Conservation (phyloP, 2,888 invertebrate species). For the Allacma fusca region DNA sequence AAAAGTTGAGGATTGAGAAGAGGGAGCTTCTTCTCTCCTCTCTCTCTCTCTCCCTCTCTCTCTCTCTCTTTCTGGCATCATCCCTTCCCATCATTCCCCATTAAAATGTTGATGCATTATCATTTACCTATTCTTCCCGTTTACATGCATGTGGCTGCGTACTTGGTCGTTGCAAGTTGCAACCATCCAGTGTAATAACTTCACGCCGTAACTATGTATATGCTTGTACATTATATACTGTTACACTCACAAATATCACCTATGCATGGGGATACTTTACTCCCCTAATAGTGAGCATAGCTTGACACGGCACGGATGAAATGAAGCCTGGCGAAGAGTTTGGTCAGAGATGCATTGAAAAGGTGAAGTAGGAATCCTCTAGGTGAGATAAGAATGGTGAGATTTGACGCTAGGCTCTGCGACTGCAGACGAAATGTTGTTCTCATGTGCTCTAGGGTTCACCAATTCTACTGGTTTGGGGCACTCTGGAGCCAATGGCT, state of each 20-base stretch:
- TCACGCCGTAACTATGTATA: too few species aligned
- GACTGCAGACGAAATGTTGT: constrained; percentile 19
- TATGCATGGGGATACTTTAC: neutral
- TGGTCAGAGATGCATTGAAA: constrained; percentile 4
- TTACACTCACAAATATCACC: too few species aligned
- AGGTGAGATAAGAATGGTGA: constrained; percentile 38
- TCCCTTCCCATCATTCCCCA: constrained; percentile 25
- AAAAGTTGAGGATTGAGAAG: neutral
- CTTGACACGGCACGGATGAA: neutral
- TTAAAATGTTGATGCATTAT: constrained; percentile 24
- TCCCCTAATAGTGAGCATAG: too few species aligned
- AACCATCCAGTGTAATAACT: too few species aligned
- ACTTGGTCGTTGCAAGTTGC: too few species aligned
- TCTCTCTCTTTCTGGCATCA: constrained; percentile 16
- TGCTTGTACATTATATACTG: neutral
- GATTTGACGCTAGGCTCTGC: constrained; percentile 26
- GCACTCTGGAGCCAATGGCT: constrained; percentile 27
- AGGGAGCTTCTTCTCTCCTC: constrained; percentile 13
- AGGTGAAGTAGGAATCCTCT: constrained; percentile 16
- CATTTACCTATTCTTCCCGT: constrained; percentile 6
- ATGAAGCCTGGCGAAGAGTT: neutral
- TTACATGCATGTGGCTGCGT: too few species aligned
- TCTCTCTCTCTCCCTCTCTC: neutral
- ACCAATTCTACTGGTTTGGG: constrained; percentile 27
- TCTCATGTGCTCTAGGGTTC: neutral